Evolutionary conservation across 2,113 vertebrate species (phyloP).

Genomic region (Bettongia penicillata): DNA sequence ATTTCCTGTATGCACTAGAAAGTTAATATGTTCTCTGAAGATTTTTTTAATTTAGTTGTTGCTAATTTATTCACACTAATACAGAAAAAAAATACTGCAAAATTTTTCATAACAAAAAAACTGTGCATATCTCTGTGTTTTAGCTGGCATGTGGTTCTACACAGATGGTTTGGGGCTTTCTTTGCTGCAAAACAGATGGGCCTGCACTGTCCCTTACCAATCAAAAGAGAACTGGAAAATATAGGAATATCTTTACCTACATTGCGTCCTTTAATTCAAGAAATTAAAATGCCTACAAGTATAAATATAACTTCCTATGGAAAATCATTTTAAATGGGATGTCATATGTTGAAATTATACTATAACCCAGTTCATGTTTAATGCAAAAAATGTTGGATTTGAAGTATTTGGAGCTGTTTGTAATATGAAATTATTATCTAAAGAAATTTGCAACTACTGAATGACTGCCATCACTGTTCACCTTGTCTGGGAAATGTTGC

Average conservation of each 20-base stretch:
- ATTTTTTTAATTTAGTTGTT: conserved; percentile 90
- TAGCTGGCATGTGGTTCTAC: conserved; percentile 91
- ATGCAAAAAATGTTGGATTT: conserved; percentile 80
- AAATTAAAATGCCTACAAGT: conserved; percentile 87
- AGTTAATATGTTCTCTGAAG: conserved; percentile 88
- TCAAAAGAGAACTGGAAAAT: conserved; percentile 89
- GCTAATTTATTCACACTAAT: conserved; percentile 91
- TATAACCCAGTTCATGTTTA: conserved; percentile 83
- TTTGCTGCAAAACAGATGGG: conserved; percentile 99
- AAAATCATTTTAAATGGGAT: conserved; percentile 82
- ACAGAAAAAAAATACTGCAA: conserved; percentile 88
- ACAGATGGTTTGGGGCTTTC: conserved; percentile 97
- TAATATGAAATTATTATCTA: conserved; percentile 74
- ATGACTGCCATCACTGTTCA: conserved; percentile 83
- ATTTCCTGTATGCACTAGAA: conserved; percentile 83
- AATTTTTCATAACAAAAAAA: conserved; percentile 90
- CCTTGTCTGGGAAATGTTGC: conserved; percentile 83
- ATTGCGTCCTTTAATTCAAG: conserved; percentile 87
- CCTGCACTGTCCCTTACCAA: conserved; percentile 93
- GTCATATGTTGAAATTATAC: conserved; percentile 86
- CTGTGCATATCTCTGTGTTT: conserved; percentile 92
- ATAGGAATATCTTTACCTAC: conserved; percentile 89
- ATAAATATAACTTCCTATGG: conserved; percentile 85
- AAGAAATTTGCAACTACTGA: conserved; percentile 81
- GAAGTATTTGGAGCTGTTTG: conserved; percentile 78